Evolutionary conservation across 2,113 vertebrate genomes (phyloP), one percentile per base, ranked within the genome.

Genomic region (Narcine bancroftii): DNA sequence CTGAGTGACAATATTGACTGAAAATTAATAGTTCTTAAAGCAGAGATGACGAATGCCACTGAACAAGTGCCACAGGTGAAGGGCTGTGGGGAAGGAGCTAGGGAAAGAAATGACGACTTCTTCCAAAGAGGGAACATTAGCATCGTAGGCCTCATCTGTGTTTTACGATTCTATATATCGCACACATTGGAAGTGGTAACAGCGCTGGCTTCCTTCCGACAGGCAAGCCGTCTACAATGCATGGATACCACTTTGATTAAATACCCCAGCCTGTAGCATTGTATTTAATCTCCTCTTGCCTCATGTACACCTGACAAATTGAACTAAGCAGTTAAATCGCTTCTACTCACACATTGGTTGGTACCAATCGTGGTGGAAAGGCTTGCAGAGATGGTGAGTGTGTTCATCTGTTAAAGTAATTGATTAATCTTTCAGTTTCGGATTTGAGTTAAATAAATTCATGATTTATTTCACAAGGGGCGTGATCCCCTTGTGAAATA

Each of bases 231-330:
- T 91, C 19, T 53, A 47, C 77, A 81, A 6, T 60, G 13, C 7
- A 17, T n/a, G 33, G 50, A 11, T 6, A 45, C n/a, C 26, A 45
- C 9, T 65, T 45, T 91, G 89, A 91, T 91, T 69, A 91, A 91
- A 91, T 26, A 29, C 89, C 13, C n/a, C 6, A 21, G 89, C 36
- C 63, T 66, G 26, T 69, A 7, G 65, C 60, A 24, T 42, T 91
- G 63, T 63, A 69, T 69, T 91, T 91, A 69, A 91, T 91, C 89
- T 69, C 10, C 63, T 69, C 29, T 26, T 63, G 87, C 87, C 56
- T 89, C 6, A 0, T 39, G 26, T 39, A 36, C n/a, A 21, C n/a
- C 87, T 66, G 63, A 66, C 60, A 66, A 66, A 89, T 19, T 66
- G 60, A 39, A 65, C 56, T 39, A 65, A 89, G 83, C 83, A 66